Conservation (phyloP, 2,113 vertebrate species). For the Microcebus ravelobensis region DNA sequence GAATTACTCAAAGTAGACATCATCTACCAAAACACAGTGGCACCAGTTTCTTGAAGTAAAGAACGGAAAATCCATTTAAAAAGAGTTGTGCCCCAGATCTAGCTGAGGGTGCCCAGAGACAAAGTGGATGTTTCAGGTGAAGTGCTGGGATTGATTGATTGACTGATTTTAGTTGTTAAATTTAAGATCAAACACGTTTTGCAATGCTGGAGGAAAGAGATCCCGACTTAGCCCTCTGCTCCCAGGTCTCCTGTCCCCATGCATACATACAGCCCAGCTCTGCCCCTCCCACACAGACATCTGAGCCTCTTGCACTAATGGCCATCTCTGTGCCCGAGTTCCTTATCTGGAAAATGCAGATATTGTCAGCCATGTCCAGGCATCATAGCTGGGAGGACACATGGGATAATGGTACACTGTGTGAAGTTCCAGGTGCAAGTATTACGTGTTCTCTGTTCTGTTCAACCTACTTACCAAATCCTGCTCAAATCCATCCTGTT, state of each 20-base stretch:
- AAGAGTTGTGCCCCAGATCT: background rate
- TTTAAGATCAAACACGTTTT: background rate
- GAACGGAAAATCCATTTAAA: background rate
- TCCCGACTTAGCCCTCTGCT: background rate
- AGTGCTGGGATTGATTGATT: background rate
- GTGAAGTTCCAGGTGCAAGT: background rate
- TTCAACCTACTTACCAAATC: background rate
- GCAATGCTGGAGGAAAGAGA: background rate
- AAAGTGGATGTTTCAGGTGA: background rate
- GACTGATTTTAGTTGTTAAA: background rate
- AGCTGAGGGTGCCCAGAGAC: background rate
- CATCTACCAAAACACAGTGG: background rate
- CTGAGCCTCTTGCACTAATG: background rate
- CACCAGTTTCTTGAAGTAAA: background rate
- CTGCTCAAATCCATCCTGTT: background rate
- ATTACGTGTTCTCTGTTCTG: background rate
- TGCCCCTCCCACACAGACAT: background rate
- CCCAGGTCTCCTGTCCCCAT: background rate
- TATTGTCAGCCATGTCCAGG: background rate
- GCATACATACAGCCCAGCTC: fast-evolving
- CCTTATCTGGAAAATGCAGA: background rate
- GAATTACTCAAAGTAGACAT: background rate
- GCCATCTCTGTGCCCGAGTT: background rate
- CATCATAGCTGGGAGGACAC: background rate
- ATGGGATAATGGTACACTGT: fast-evolving